Base-by-base conservation (phyloP, 1,140 invertebrate species). In the Samia ricini region DNA sequence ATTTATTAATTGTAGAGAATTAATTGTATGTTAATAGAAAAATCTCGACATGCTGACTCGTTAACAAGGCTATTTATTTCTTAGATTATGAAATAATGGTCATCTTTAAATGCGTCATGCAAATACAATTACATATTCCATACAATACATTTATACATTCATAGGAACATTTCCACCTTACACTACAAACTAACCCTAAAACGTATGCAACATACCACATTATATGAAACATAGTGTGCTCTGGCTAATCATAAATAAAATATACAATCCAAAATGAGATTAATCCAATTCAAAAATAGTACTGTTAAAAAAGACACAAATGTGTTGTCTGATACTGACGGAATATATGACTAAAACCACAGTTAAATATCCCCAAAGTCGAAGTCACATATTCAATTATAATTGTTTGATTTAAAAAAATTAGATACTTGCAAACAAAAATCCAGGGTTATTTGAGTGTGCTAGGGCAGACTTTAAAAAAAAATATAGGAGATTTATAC, bases 121-220 rank as follows among this genome's bases (percentile, higher is more conserved):
- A 22, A 42, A 62, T 67, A 63, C 66, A 71, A 15, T 8, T 42
- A 42, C 33, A 42, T 42, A 42, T 42, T 42, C 33, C 67, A 69
- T 63, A 65, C 60, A 51, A 77, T 72, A 75, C 68, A 74, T 76
- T 77, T 65, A 83, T 78, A 85, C 85, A 69, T 55, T 79, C 83
- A 85, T 89, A 89, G 86, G 86, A 89, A 89, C 86, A 88, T 89
- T 88, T 86, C 79, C 86, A 88, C 83, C 86, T 89, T 89, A 89
- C 49, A 66, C 79, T 84, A 85, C 56, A 60, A 55, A 15, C 22
- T 62, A 66, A 26, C 48, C 55, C 60, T 66, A 52, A 20, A 52
- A 21, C 6, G 51, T 2, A 23, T 52, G 20, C 51, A 52, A 52
- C 21, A 22, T 22, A 21, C 18, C 19, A 23, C 51, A 52, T 21